These are phyloP conservation scores for Desmophyllum pertusum DNA, from an alignment of 92 coral and sea anemone genomes.

Conservation along the genomic window DNA sequence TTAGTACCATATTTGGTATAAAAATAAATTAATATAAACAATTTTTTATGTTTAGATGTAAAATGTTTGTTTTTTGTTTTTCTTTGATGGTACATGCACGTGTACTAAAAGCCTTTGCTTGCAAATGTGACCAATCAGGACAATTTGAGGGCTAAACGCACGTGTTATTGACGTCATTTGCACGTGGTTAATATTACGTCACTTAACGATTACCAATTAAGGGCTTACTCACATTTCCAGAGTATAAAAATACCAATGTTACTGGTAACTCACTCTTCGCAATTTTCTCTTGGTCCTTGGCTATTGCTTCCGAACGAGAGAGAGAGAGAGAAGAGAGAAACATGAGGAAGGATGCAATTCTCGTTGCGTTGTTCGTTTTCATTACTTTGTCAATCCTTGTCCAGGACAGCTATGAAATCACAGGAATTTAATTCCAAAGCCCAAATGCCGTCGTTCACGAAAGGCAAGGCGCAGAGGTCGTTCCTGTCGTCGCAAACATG, in stretches of 20 bases:
- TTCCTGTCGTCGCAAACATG: neutral
- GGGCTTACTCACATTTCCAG: neutral
- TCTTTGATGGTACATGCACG: too few relatives aligned
- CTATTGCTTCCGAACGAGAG: neutral
- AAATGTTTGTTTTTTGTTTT: too few relatives aligned
- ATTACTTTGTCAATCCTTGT: neutral
- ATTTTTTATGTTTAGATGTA: too few relatives aligned
- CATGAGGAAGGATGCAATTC: neutral
- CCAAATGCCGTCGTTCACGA: slow-evolving; percentile 2
- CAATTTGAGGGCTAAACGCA: neutral
- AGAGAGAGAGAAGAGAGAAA: neutral
- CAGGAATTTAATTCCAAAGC: slow-evolving; percentile 24
- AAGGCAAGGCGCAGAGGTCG: neutral
- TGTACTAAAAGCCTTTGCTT: neutral
- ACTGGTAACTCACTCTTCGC: too few relatives aligned
- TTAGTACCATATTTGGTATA: neutral
- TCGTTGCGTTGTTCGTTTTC: neutral
- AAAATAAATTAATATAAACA: too few relatives aligned
- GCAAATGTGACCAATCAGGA: slow-evolving; percentile 1
- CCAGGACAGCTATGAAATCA: slow-evolving; percentile 23
- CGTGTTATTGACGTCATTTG: neutral
- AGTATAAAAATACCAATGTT: too few relatives aligned
- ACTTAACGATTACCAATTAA: too few relatives aligned
- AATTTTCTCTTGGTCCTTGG: too few relatives aligned
- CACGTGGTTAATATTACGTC: too few relatives aligned